A percentile compares a stretch with the other conserved stretches of the same genome.
Evolutionary conservation across 2,888 invertebrate species (phyloP).

Genomic region (Aporophyla lueneburgensis): DNA sequence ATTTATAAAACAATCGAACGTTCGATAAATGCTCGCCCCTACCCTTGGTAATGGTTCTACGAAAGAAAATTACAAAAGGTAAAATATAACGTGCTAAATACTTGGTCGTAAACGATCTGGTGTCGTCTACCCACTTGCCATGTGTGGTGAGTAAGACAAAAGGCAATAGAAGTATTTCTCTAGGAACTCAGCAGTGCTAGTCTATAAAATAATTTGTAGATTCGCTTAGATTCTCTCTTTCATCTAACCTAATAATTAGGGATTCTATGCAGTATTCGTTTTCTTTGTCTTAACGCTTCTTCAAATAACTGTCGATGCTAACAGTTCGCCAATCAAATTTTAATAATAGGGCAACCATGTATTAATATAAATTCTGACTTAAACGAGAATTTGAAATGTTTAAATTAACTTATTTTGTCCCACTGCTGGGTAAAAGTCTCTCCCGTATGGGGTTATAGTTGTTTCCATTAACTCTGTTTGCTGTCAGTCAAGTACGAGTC

Average conservation of each 20-base stretch:
- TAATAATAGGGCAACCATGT: background rate
- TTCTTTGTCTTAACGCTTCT: background rate
- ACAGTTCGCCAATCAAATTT: background rate
- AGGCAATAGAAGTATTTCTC: background rate
- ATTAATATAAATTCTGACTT: too few relatives aligned
- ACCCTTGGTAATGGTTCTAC: slow-evolving; percentile 77
- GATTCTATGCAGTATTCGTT: background rate
- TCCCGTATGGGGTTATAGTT: too few relatives aligned
- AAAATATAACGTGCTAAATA: slow-evolving; percentile 66
- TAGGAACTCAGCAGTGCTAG: background rate
- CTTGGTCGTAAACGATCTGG: slow-evolving; percentile 71
- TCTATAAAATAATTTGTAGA: slow-evolving; percentile 3
- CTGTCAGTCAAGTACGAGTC: too few relatives aligned
- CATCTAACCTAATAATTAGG: background rate
- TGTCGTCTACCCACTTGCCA: slow-evolving; percentile 31
- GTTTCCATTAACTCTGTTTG: too few relatives aligned
- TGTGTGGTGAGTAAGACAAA: background rate
- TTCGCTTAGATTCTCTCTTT: background rate
- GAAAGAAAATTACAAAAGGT: slow-evolving; percentile 51
- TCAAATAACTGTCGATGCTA: background rate
- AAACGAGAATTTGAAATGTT: too few relatives aligned
- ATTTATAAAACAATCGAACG: slow-evolving; percentile 91
- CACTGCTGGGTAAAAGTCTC: too few relatives aligned
- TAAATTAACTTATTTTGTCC: too few relatives aligned
- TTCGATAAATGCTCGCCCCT: slow-evolving; percentile 87